phyloP scores from a whole-genome alignment of 2,888 invertebrate species.

The Conistra vaccinii region DNA sequence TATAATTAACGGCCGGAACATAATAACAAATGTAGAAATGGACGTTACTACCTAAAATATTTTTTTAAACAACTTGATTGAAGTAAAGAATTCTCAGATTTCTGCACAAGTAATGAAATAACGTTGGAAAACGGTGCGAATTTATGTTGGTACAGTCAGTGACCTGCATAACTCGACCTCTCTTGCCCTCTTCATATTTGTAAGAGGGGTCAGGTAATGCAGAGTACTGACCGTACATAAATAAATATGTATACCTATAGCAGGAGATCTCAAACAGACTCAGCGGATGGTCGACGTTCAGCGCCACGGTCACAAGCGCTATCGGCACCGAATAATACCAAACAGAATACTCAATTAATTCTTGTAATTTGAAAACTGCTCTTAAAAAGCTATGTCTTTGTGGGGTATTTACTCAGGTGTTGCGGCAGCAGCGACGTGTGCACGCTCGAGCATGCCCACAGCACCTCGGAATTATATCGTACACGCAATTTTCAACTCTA shows the following conservation, averaged over 20 bases:
- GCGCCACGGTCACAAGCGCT: not conserved
- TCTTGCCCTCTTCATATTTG: too few relatives aligned
- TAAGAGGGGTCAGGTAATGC: too few relatives aligned
- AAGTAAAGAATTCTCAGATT: not conserved
- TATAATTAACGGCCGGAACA: conserved; percentile 43
- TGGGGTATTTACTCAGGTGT: too few relatives aligned
- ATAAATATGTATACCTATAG: not conserved
- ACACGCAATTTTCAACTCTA: not conserved
- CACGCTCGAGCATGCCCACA: not conserved
- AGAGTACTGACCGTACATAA: not conserved
- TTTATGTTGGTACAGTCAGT: not conserved
- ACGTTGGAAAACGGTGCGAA: not conserved
- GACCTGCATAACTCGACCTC: too few relatives aligned
- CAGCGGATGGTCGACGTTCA: not conserved
- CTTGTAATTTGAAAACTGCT: not conserved
- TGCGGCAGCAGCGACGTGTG: not conserved
- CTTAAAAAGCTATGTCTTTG: not conserved
- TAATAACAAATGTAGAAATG: conserved; percentile 26
- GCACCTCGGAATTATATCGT: not conserved
- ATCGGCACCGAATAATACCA: not conserved
- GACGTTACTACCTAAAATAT: not conserved
- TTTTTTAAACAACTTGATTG: not conserved
- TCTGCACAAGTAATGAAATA: not conserved
- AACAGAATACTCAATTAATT: not conserved
- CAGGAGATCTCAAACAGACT: not conserved